Evolutionary conservation across 2,113 vertebrate species (phyloP).

Genomic region (Phodopus roborovskii): DNA sequence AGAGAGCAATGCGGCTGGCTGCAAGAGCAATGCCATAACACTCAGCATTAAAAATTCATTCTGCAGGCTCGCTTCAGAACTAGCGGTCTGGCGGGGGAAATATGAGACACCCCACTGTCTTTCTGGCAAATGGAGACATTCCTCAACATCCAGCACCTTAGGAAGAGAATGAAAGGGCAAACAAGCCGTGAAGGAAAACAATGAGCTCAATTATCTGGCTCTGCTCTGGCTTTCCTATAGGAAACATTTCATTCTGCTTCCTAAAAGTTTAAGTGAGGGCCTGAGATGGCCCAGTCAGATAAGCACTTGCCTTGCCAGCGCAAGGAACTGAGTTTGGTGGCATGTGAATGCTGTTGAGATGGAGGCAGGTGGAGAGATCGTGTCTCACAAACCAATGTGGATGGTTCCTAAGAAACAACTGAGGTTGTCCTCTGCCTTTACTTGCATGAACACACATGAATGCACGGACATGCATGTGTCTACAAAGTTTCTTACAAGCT

Average conservation of each 20-base stretch:
- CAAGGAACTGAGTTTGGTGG: neutral
- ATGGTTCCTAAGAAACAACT: neutral
- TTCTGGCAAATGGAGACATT: conserved; percentile 90
- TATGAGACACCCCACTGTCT: conserved; percentile 88
- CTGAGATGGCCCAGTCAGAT: neutral
- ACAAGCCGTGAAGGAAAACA: conserved; percentile 91
- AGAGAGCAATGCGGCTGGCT: conserved; percentile 87
- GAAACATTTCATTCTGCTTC: conserved; percentile 86
- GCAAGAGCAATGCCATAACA: conserved; percentile 91
- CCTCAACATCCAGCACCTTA: conserved; percentile 89
- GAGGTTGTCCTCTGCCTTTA: neutral
- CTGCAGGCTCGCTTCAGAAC: conserved; percentile 88
- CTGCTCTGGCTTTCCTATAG: conserved; percentile 78
- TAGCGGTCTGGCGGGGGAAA: conserved; percentile 87
- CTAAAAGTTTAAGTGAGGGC: conserved; percentile 76
- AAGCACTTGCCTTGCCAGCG: neutral
- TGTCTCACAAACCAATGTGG: neutral
- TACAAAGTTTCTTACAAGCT: neutral
- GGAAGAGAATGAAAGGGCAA: conserved; percentile 88
- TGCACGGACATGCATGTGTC: neutral
- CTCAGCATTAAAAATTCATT: conserved; percentile 97
- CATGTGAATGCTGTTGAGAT: neutral
- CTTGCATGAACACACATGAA: no score
- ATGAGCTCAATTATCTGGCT: conserved; percentile 89
- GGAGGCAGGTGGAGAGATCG: neutral